Conservation (phyloP, 2,113 vertebrate genomes). For the Rhadina sibilatrix region DNA sequence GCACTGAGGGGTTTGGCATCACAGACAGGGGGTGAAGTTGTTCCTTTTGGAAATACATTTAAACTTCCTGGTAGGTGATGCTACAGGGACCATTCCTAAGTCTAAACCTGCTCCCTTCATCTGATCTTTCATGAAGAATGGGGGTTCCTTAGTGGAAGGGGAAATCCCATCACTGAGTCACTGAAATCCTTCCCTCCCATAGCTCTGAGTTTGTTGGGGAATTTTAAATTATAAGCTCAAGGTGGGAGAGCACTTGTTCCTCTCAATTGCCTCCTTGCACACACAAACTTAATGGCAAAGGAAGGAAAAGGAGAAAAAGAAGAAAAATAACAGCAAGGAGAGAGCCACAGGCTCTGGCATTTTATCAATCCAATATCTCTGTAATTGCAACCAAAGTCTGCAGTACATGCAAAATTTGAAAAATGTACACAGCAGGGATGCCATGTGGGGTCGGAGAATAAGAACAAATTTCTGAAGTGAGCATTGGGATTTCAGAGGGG, state of each 20-base stretch:
- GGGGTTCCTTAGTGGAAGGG: neutral
- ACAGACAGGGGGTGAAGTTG: neutral
- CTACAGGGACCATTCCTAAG: neutral
- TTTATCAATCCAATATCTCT: neutral
- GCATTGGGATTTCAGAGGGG: neutral
- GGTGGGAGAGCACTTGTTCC: neutral
- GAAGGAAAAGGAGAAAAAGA: neutral
- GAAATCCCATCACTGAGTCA: neutral
- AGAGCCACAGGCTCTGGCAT: neutral
- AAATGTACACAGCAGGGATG: neutral
- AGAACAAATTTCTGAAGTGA: neutral
- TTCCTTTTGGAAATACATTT: neutral
- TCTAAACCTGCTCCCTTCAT: neutral
- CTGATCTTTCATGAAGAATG: neutral
- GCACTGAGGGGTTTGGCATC: neutral
- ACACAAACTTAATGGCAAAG: neutral
- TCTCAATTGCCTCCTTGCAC: neutral
- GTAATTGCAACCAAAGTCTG: neutral
- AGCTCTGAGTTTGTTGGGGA: neutral
- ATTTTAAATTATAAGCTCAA: neutral
- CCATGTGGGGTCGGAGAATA: neutral
- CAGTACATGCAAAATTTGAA: neutral
- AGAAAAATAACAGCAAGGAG: neutral
- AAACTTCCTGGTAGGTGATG: neutral
- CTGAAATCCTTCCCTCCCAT: neutral